Conservation (phyloP, 1,140 invertebrate species). For the Bombus sylvicola region DNA sequence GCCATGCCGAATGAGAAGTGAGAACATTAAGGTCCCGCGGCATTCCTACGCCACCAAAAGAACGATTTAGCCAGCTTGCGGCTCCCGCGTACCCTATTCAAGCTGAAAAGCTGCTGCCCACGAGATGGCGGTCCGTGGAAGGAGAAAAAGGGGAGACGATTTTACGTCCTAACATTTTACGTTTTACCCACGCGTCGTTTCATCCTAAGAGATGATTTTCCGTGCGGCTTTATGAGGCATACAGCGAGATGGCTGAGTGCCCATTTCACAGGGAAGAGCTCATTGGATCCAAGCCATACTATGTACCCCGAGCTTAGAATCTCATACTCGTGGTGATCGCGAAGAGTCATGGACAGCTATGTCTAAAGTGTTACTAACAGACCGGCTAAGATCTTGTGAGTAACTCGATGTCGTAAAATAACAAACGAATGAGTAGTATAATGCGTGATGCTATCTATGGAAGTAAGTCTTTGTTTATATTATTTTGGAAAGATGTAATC, state of each 20-base stretch:
- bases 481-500: no score
- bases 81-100: conserved; percentile 30
- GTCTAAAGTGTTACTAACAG: background rate
- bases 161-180: conserved; percentile 63
- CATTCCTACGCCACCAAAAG: conserved; percentile 39
- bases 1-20: conserved; percentile 28
- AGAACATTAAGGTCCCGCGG: conserved; percentile 42
- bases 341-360: background rate
- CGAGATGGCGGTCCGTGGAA: conserved; percentile 36
- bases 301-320: conserved; percentile 11
- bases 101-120: conserved; percentile 27
- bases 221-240: conserved; percentile 64
- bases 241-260: conserved; percentile 59
- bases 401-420: no score
- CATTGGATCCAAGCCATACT: conserved; percentile 50
- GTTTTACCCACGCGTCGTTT: conserved; percentile 64
- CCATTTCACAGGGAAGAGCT: conserved; percentile 57
- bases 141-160: conserved; percentile 38
- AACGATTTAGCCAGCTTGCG: conserved; percentile 33
- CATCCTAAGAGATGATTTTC: conserved; percentile 60
- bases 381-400: background rate
- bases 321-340: background rate
- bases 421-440: background rate
- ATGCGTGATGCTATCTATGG: no score
- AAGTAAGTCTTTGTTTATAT: no score